Evolutionary conservation across 2,113 vertebrate genomes (phyloP), one percentile per base, ranked within the genome.

Genomic region (Lucifuga dentata): DNA sequence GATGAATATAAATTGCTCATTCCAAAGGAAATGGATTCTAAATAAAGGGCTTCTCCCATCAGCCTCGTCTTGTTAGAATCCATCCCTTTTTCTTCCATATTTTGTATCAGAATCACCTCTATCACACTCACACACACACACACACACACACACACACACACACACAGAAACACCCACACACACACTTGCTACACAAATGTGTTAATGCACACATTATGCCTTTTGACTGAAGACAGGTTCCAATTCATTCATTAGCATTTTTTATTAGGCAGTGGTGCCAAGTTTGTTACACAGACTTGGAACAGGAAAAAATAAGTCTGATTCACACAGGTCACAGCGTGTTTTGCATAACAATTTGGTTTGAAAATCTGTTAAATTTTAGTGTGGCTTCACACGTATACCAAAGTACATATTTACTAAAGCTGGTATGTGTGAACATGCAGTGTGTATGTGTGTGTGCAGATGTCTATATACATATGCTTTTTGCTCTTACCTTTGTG

Each of bases 401-500:
- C 36, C 38, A 46, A 44, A 55, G n/a, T 6, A 1, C 39, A 16
- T 33, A 16, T 58, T 62, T 33, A 49, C 45, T 48, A 48, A 39
- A 55, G 21, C 39, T 16, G 32, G 23, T 17, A 8, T 21, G n/a
- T 13, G 16, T 19, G 36, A 11, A 20, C 55, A 10, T 38, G 29
- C n/a, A 35, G 12, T 11, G 1, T 2, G 40, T 16, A 35, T 51
- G 24, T 32, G 33, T 23, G 12, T 8, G n/a, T n/a, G n/a, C n/a
- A 2, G 17, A 24, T 2, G 39, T 6, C 16, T 12, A 32, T 9
- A 35, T n/a, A 1, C 1, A 2, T n/a, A 5, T 12, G 5, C n/a
- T 29, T 11, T 2, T 9, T 1, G 1, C n/a, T 83, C 36, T 56
- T 89, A 98, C 96, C 96, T 95, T 84, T 95, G 95, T 0, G 96